Evolutionary conservation across 1,140 invertebrate species (phyloP).

Genomic region (Anoplolepis gracilipes): DNA sequence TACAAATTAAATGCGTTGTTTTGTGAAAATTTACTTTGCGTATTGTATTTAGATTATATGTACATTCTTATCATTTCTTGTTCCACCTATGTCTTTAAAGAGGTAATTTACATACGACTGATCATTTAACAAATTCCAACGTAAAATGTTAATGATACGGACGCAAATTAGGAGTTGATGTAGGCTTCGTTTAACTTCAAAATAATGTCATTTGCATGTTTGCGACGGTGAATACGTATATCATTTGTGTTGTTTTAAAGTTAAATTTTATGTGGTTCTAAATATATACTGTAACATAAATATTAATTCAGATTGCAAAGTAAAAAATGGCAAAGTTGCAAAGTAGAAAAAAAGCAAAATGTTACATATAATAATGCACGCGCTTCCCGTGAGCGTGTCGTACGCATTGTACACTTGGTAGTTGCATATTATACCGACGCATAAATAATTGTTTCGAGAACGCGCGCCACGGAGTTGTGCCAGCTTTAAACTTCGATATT

Average conservation of each 20-base stretch:
- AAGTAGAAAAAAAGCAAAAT: neutral
- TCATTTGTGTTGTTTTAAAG: neutral
- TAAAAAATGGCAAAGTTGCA: neutral
- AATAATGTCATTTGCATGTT: slow-evolving; percentile 37
- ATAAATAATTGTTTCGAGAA: slow-evolving; percentile 4
- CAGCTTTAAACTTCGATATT: slow-evolving; percentile 65
- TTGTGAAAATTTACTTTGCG: slow-evolving; percentile 25
- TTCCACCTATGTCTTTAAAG: slow-evolving; percentile 26
- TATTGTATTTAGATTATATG: slow-evolving; percentile 34
- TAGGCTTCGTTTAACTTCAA: slow-evolving; percentile 50
- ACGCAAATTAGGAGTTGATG: slow-evolving; percentile 48
- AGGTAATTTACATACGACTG: slow-evolving; percentile 33
- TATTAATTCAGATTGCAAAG: slow-evolving; percentile 7
- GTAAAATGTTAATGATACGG: slow-evolving; percentile 44
- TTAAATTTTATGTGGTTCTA: slow-evolving; percentile 22
- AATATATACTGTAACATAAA: slow-evolving; percentile 11
- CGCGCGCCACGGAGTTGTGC: slow-evolving; percentile 1
- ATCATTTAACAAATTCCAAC: slow-evolving; percentile 39
- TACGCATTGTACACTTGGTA: neutral
- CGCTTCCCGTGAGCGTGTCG: neutral
- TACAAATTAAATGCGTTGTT: slow-evolving; percentile 40
- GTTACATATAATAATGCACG: too few relatives aligned
- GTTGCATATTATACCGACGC: neutral
- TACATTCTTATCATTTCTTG: slow-evolving; percentile 23
- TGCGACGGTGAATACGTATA: neutral